Percentiles rank a stretch among this genome's conserved stretches.
Evolutionary conservation across 2,797 vertebrate species (phyloP).

Genomic region (Pseudomugil tenellus): DNA sequence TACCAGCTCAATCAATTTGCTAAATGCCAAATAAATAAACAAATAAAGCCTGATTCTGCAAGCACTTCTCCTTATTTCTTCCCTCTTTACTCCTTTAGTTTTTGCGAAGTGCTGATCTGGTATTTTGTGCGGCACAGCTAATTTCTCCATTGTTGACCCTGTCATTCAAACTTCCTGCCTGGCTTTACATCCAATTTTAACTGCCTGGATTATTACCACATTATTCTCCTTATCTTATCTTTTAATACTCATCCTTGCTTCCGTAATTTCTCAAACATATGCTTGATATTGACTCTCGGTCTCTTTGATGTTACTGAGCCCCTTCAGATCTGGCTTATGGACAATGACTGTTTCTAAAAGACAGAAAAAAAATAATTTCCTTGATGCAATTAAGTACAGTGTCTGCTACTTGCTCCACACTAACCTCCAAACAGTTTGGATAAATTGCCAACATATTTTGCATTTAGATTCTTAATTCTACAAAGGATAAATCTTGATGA

Average conservation of each 20-base stretch:
- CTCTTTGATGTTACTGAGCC: background rate
- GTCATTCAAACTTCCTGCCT: background rate
- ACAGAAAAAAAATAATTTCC: background rate
- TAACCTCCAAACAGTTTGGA: background rate
- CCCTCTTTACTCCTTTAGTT: constrained; percentile 36
- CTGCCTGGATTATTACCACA: background rate
- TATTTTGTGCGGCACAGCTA: constrained; percentile 40
- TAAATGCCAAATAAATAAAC: background rate
- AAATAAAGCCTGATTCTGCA: background rate
- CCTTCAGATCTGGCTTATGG: background rate
- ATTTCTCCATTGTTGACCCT: constrained; percentile 45
- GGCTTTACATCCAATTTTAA: background rate
- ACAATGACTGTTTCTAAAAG: background rate
- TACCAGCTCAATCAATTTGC: background rate
- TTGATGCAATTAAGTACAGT: background rate
- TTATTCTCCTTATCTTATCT: background rate
- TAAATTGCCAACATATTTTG: background rate
- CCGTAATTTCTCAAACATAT: background rate
- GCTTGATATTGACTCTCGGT: background rate
- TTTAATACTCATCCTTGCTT: background rate
- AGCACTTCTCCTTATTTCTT: background rate
- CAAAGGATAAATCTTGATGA: background rate
- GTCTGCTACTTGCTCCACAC: background rate
- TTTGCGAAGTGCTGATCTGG: constrained; percentile 45
- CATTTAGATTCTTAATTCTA: background rate